These are phyloP conservation scores for Seira ritae DNA, from an alignment of 2,888 invertebrate species.

Conservation along the genomic window DNA sequence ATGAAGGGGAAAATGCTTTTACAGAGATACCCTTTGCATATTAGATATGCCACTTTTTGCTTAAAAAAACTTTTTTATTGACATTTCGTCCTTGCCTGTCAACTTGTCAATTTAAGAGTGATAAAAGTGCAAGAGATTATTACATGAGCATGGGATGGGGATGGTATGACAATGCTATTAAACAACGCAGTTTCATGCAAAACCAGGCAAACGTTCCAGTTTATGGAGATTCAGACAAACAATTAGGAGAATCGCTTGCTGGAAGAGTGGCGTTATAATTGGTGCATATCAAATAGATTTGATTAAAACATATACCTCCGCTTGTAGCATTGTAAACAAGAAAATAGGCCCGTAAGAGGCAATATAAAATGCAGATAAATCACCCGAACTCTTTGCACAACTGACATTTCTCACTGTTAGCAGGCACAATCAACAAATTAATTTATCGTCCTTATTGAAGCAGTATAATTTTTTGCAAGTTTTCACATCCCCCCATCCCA, in stretches of 20 bases:
- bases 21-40: background rate
- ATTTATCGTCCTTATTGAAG: no score
- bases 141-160: background rate
- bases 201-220: background rate
- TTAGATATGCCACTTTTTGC: slow-evolving; percentile 3
- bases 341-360: no score
- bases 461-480: no score
- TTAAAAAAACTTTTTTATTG: slow-evolving; percentile 38
- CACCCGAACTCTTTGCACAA: background rate
- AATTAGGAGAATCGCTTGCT: background rate
- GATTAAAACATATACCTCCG: no score
- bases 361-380: background rate
- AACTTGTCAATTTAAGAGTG: slow-evolving; percentile 44
- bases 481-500: no score
- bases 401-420: no score
- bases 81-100: slow-evolving; percentile 59
- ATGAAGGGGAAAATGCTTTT: background rate
- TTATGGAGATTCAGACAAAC: background rate
- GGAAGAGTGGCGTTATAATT: no score
- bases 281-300: no score
- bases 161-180: no score
- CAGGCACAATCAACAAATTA: background rate
- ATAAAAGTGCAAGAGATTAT: background rate
- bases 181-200: background rate
- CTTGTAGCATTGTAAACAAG: no score